These are phyloP conservation scores for Lathronympha strigana DNA, from an alignment of 2,888 invertebrate species.

Conservation along the genomic window DNA sequence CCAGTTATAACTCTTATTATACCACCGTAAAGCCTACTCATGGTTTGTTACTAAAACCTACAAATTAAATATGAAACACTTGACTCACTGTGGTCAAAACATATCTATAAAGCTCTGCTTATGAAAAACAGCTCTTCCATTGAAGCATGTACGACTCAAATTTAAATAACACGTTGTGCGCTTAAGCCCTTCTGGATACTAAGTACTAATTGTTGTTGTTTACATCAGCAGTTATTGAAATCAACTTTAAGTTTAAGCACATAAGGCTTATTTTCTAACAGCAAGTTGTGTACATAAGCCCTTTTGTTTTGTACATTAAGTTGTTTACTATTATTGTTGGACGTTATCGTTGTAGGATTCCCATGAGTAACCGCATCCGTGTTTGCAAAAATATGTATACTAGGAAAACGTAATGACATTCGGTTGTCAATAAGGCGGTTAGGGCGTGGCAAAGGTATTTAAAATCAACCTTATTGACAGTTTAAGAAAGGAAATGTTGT, in stretches of 20 bases:
- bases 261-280: constrained; percentile 1
- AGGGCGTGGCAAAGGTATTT: not conserved
- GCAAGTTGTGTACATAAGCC: not conserved
- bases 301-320: not conserved
- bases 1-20: too few relatives aligned
- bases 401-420: not conserved
- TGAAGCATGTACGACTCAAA: not conserved
- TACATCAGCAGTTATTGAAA: not conserved
- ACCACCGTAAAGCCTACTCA: too few relatives aligned
- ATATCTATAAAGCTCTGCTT: not conserved
- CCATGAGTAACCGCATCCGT: constrained; percentile 32
- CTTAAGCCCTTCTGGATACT: not conserved
- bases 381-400: constrained; percentile 9
- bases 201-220: not conserved
- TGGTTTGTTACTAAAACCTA: not conserved
- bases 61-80: constrained; percentile 18
- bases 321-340: constrained; percentile 31
- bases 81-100: not conserved
- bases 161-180: not conserved
- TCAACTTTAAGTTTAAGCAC: not conserved
- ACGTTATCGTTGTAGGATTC: constrained; percentile 30
- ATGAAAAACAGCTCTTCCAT: not conserved
- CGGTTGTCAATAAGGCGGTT: not conserved
- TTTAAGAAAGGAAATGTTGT: not conserved
- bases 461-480: not conserved